Conservation (phyloP, 1,140 invertebrate species). For the Drosophila willistoni region DNA sequence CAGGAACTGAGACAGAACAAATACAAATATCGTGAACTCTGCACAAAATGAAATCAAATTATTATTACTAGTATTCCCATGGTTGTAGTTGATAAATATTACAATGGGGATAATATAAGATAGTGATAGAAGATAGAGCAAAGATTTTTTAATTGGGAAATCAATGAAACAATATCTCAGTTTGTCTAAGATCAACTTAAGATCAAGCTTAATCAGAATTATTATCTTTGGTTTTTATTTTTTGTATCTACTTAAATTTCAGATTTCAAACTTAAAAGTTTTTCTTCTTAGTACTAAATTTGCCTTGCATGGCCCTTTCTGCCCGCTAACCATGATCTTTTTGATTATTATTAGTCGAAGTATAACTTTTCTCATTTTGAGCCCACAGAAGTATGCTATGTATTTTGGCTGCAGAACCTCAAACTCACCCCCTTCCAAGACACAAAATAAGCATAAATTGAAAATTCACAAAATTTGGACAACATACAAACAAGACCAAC, state of each 20-base stretch:
- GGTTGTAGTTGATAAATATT: background rate
- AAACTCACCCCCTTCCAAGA: too few species aligned
- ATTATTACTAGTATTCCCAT: conserved; percentile 41
- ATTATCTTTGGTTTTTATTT: too few species aligned
- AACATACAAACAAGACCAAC: conserved; percentile 41
- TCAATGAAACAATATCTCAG: too few species aligned
- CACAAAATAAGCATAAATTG: conserved; percentile 68
- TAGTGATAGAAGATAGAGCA: too few species aligned
- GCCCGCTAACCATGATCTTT: background rate
- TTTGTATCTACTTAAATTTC: too few species aligned
- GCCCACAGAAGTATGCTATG: conserved; percentile 46
- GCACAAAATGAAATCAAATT: conserved; percentile 44
- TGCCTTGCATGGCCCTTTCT: too few species aligned
- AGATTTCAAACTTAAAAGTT: too few species aligned
- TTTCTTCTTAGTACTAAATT: too few species aligned
- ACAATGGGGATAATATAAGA: background rate
- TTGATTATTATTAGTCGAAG: background rate
- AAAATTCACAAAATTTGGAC: conserved; percentile 24
- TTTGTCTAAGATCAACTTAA: too few species aligned
- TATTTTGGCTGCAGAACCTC: conserved; percentile 20
- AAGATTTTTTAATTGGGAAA: too few species aligned
- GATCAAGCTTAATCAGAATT: too few species aligned
- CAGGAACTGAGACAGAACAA: conserved; percentile 18
- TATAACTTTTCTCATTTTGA: conserved; percentile 66
- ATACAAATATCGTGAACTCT: conserved; percentile 15